Percentiles rank a stretch among this genome's conserved stretches.
Evolutionary conservation across 1,140 invertebrate species (phyloP).

Genomic region (Sinella curviseta): DNA sequence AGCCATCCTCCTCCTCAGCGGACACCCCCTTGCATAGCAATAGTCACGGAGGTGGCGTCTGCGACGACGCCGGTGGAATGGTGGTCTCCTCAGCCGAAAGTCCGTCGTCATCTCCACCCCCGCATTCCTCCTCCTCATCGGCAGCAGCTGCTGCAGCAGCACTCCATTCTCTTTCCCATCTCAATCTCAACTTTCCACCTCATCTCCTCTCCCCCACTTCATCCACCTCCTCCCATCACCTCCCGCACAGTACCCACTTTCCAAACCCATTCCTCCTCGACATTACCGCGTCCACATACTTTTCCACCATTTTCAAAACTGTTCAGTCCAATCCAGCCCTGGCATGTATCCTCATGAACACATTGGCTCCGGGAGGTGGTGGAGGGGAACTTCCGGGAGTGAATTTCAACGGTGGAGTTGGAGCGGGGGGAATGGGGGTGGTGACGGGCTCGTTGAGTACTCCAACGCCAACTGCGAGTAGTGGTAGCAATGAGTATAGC

Average conservation of each 20-base stretch:
- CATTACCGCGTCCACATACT: slow-evolving; percentile 25
- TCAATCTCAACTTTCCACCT: background rate
- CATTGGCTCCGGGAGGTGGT: slow-evolving; percentile 38
- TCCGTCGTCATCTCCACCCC: too few relatives aligned
- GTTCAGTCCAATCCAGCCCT: slow-evolving; percentile 40
- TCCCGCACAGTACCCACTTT: background rate
- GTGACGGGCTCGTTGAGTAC: background rate
- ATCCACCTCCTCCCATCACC: background rate
- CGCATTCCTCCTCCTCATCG: slow-evolving; percentile 72
- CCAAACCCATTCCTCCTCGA: background rate
- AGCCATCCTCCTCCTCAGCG: slow-evolving; percentile 8
- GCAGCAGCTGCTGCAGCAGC: slow-evolving; percentile 69
- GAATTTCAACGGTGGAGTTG: background rate
- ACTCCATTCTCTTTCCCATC: background rate
- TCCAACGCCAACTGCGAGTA: background rate
- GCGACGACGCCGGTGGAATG: slow-evolving; percentile 59
- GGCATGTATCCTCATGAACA: slow-evolving; percentile 40
- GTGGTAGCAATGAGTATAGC: background rate
- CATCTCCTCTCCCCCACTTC: background rate
- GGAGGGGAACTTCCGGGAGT: too few relatives aligned
- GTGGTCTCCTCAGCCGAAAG: slow-evolving; percentile 39
- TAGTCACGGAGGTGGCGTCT: slow-evolving; percentile 56
- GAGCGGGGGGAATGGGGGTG: background rate
- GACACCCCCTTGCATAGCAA: slow-evolving; percentile 60
- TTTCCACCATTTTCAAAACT: slow-evolving; percentile 41